phyloP scores from a whole-genome alignment of 53 echinoderm and acorn worm genomes.

The Crossaster papposus region DNA sequence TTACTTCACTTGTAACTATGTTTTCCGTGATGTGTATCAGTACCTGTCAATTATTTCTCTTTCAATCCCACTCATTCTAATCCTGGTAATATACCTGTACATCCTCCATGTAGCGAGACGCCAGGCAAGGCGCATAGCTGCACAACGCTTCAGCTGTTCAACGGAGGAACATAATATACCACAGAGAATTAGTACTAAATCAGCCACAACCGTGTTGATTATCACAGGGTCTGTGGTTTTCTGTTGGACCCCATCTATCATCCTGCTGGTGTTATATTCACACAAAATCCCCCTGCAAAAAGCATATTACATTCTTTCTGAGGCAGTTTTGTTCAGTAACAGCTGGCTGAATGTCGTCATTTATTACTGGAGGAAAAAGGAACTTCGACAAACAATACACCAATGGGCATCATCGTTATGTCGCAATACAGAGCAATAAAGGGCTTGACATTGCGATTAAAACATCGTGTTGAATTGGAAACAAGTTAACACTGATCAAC shows the following conservation, averaged over 20 bases:
- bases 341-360: constrained; percentile 58
- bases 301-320: background rate
- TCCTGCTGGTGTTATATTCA: background rate
- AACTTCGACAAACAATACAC: constrained; percentile 26
- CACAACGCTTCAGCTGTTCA: background rate
- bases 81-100: constrained; percentile 33
- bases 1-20: background rate
- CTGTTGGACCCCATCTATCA: constrained; percentile 20
- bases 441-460: no score
- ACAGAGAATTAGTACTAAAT: constrained; percentile 30
- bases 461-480: no score
- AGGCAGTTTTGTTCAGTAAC: constrained; percentile 6
- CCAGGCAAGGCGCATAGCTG: constrained; percentile 50
- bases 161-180: background rate
- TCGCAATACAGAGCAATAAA: background rate
- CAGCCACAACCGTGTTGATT: constrained; percentile 50
- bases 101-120: constrained; percentile 37
- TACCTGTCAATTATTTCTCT: background rate
- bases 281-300: background rate
- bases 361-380: constrained; percentile 47
- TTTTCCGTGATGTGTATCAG: background rate
- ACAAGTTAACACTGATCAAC: no score
- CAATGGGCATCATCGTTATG: background rate
- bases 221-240: constrained; percentile 33
- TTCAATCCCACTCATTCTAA: background rate